Evolutionary conservation across 2,888 invertebrate species (phyloP).

Genomic region (Nezara viridula): DNA sequence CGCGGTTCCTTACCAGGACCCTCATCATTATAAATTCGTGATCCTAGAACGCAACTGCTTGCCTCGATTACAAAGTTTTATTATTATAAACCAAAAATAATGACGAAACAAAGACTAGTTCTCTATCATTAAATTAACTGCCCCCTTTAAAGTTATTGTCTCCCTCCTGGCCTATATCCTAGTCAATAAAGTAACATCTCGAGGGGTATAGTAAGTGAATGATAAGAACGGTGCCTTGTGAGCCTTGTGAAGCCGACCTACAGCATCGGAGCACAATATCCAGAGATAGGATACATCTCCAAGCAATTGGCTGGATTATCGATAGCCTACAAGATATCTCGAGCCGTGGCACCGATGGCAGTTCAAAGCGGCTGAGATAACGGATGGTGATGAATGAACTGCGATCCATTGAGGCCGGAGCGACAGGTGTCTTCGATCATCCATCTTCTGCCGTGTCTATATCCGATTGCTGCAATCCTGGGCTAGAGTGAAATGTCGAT

Average conservation of each 20-base stretch:
- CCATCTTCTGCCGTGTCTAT: background rate
- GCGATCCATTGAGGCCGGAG: background rate
- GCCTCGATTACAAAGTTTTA: too few relatives aligned
- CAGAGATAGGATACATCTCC: constrained; percentile 6
- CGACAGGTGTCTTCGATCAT: background rate
- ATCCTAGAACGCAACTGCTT: too few relatives aligned
- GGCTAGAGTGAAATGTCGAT: background rate
- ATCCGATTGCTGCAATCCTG: background rate
- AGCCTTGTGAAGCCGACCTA: background rate
- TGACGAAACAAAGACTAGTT: too few relatives aligned
- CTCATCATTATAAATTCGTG: too few relatives aligned
- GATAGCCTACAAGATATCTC: background rate
- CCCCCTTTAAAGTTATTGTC: too few relatives aligned
- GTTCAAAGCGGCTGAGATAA: constrained; percentile 35
- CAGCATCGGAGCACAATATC: background rate
- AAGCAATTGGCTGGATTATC: background rate
- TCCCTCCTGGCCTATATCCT: too few relatives aligned
- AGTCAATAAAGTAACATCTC: background rate
- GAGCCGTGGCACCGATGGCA: background rate
- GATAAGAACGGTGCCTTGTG: background rate
- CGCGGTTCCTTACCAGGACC: too few relatives aligned
- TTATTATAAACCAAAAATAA: too few relatives aligned
- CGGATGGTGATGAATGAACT: constrained; percentile 32
- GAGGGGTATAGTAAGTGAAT: background rate
- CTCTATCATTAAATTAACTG: too few relatives aligned